phyloP scores from a whole-genome alignment of 2,888 invertebrate genomes.

The Odontomyia ornata region DNA sequence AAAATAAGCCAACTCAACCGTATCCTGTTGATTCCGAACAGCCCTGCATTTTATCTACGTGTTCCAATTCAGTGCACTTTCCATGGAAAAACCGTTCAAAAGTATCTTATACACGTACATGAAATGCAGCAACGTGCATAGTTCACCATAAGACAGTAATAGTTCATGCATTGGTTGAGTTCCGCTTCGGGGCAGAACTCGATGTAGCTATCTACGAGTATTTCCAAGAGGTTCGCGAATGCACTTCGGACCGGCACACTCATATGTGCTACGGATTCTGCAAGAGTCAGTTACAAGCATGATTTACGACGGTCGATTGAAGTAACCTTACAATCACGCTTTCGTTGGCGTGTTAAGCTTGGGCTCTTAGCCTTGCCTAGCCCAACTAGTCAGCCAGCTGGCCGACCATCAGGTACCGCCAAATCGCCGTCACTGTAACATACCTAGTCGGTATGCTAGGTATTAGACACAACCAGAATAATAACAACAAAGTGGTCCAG shows the following conservation, averaged over 20 bases:
- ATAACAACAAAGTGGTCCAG: constrained; percentile 24
- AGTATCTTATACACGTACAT: background rate
- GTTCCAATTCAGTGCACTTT: background rate
- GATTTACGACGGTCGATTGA: background rate
- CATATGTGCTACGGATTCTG: background rate
- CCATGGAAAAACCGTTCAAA: background rate
- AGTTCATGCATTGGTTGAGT: background rate
- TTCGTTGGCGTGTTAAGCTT: background rate
- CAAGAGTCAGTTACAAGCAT: background rate
- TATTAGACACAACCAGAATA: background rate
- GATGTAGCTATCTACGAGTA: background rate
- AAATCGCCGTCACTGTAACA: no score
- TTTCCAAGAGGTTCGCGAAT: background rate
- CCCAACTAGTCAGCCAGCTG: background rate
- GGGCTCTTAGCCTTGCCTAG: background rate
- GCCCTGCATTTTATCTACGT: background rate
- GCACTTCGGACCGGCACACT: background rate
- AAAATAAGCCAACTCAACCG: no score
- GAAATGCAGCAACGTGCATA: background rate
- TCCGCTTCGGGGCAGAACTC: background rate
- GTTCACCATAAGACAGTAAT: background rate
- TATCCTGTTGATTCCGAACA: background rate
- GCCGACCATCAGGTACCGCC: no score
- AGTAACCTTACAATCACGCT: constrained; percentile 1
- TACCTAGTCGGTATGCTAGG: no score